Percentiles rank a stretch among this genome's conserved stretches.
These are phyloP conservation scores for Malthinus seriepunctatus DNA, from an alignment of 2,888 invertebrate genomes.

Conservation along the genomic window DNA sequence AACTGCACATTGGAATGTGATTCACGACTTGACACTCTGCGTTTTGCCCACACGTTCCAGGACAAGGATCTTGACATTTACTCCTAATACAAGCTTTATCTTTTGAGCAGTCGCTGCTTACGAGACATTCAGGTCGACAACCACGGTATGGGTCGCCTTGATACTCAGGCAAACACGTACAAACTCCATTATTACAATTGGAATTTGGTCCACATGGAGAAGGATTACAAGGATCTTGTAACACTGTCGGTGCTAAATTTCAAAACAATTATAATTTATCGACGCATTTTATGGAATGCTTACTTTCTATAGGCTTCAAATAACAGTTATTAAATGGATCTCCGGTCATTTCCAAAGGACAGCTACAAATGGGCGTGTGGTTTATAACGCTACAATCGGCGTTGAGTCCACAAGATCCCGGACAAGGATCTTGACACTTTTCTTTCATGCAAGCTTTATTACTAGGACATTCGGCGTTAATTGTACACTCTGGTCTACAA, in stretches of 20 bases:
- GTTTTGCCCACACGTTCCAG: constrained; percentile 70
- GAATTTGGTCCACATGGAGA: constrained; percentile 86
- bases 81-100: constrained; percentile 68
- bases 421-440: constrained; percentile 77
- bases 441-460: constrained; percentile 74
- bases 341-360: constrained; percentile 71
- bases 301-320: constrained; percentile 57
- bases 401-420: constrained; percentile 74
- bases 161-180: constrained; percentile 75
- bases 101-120: constrained; percentile 66
- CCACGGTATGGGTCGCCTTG: constrained; percentile 76
- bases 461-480: constrained; percentile 74
- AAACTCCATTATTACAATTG: constrained; percentile 77
- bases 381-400: constrained; percentile 75
- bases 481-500: constrained; percentile 78
- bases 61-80: constrained; percentile 70
- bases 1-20: constrained; percentile 76
- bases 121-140: constrained; percentile 73
- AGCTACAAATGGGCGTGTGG: constrained; percentile 77
- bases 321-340: constrained; percentile 76
- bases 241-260: constrained; percentile 38
- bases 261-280: background rate
- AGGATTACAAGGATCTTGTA: constrained; percentile 70
- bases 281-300: constrained; percentile 12
- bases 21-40: constrained; percentile 73